Percentiles rank a stretch among this genome's conserved stretches.
These are phyloP conservation scores for Stichodactyla helianthus DNA, from an alignment of 64 coral and sea anemone species.

Conservation along the genomic window DNA sequence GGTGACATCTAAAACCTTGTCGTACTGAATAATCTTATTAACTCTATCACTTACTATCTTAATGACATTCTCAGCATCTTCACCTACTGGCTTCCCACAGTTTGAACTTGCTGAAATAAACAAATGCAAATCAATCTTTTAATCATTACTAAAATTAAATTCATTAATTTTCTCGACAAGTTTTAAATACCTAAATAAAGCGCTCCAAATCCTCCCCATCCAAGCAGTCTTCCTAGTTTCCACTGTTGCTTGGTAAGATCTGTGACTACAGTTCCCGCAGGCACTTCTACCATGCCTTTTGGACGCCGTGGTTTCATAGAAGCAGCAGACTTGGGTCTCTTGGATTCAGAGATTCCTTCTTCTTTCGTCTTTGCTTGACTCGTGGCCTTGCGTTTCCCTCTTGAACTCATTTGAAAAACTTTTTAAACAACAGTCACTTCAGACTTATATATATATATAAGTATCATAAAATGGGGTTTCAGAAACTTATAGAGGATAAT, in stretches of 20 bases:
- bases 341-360: slow-evolving; percentile 13
- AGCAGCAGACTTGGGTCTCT: slow-evolving; percentile 37
- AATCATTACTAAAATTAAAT: background rate
- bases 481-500: background rate
- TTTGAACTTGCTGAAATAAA: slow-evolving; percentile 38
- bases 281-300: slow-evolving; percentile 80
- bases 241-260: slow-evolving; percentile 83
- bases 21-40: too few relatives aligned
- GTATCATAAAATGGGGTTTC: background rate
- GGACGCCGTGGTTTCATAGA: slow-evolving; percentile 65
- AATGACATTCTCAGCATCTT: slow-evolving; percentile 59
- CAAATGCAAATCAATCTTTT: background rate
- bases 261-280: slow-evolving; percentile 56
- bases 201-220: slow-evolving; percentile 98
- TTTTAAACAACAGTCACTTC: background rate
- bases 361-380: slow-evolving; percentile 3
- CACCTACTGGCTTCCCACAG: slow-evolving; percentile 23
- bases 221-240: slow-evolving; percentile 72
- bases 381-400: slow-evolving; percentile 60
- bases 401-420: slow-evolving; percentile 18
- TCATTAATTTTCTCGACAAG: background rate
- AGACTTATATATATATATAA: background rate
- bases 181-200: slow-evolving; percentile 72
- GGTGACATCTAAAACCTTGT: too few relatives aligned
- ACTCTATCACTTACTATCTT: slow-evolving; percentile 47